A percentile compares a stretch with the other conserved stretches of the same genome.
Conservation (phyloP, 35 echinoderm and acorn worm species). For the Amphiura filiformis region DNA sequence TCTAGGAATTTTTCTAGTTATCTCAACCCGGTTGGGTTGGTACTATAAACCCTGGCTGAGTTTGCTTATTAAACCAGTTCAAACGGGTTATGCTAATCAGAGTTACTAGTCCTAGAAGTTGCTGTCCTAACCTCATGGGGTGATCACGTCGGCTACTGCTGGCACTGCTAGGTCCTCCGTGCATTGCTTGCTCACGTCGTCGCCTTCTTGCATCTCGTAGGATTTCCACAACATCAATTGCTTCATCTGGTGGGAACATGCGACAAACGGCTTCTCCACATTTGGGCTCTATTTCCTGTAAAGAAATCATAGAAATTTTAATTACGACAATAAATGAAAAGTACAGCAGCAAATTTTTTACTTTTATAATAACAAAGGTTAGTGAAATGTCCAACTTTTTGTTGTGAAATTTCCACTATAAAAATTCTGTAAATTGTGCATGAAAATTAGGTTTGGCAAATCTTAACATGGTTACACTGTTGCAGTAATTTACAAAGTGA, state of each 20-base stretch:
- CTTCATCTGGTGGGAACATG: conserved; percentile 86
- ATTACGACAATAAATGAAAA: background rate
- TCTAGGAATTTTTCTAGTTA: too few species aligned
- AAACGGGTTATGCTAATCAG: background rate
- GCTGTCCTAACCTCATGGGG: conserved; percentile 54
- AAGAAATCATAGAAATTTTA: conserved; percentile 1
- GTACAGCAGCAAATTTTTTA: background rate
- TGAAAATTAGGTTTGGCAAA: too few species aligned
- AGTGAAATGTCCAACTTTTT: too few species aligned
- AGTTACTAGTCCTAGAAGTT: conserved; percentile 4
- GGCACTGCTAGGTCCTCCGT: background rate
- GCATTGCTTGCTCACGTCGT: conserved; percentile 61
- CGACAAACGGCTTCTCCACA: conserved; percentile 80
- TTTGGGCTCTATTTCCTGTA: conserved; percentile 85
- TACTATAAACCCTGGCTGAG: background rate
- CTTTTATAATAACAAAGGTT: background rate
- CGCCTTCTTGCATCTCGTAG: conserved; percentile 81
- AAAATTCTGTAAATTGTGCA: too few species aligned
- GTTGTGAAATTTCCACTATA: background rate
- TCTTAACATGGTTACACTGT: too few species aligned
- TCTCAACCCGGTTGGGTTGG: background rate
- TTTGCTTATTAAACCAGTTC: background rate
- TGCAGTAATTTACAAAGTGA: too few species aligned
- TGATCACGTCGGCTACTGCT: conserved; percentile 38
- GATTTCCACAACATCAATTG: conserved; percentile 92